Percentiles rank a stretch among this genome's conserved stretches.
phyloP scores from a whole-genome alignment of 2,113 vertebrate species.

The Xiphophorus maculatus region DNA sequence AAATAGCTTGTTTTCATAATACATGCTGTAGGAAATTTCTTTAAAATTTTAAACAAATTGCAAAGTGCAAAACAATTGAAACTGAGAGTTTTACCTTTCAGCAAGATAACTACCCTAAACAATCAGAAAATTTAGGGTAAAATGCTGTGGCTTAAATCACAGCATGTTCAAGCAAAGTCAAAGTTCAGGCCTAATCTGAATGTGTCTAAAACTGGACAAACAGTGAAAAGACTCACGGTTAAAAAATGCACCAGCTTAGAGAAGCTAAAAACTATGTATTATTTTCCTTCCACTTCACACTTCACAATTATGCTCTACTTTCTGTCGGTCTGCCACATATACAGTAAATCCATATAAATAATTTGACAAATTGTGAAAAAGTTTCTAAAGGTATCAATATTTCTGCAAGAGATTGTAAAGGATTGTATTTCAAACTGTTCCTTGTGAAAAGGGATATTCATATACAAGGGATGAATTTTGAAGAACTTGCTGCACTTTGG shows the following conservation, averaged over 20 bases:
- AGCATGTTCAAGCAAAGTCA: not conserved
- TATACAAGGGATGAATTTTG: not conserved
- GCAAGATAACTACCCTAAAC: not conserved
- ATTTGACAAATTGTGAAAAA: not conserved
- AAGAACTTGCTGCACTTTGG: not conserved
- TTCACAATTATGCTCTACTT: not conserved
- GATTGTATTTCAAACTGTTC: slow-evolving; percentile 29
- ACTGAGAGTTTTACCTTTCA: not conserved
- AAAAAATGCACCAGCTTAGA: not conserved
- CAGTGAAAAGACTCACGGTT: not conserved
- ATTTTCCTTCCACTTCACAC: not conserved
- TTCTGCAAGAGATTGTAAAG: not conserved
- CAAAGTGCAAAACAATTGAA: too few species aligned
- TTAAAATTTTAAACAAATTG: too few species aligned
- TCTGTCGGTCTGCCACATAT: not conserved
- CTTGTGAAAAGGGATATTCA: slow-evolving; percentile 36
- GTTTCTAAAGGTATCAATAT: too few species aligned
- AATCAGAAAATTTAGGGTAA: not conserved
- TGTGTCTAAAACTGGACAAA: not conserved
- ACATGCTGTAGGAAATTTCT: too few species aligned
- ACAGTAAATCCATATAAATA: not conserved
- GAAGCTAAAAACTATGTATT: not conserved
- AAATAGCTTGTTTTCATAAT: too few species aligned
- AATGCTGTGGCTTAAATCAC: too few species aligned
- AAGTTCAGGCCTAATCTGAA: not conserved